Conservation (phyloP, 2,797 vertebrate species). For the Buphagus erythrorhynchus region DNA sequence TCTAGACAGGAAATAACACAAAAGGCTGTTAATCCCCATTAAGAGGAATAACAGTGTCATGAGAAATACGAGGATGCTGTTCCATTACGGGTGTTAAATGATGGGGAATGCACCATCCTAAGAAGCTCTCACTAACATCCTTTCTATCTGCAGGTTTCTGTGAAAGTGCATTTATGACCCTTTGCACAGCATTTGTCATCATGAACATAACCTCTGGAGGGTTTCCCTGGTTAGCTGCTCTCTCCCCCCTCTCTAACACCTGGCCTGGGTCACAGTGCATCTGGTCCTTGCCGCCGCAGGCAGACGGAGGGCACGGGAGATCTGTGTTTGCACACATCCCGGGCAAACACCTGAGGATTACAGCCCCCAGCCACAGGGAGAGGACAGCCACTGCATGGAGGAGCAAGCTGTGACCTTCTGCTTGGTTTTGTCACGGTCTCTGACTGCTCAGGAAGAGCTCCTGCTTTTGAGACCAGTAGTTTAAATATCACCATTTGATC, state of each 20-base stretch:
- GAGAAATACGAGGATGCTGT: slow-evolving; percentile 1
- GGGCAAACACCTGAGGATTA: neutral
- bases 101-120: slow-evolving; percentile 20
- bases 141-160: neutral
- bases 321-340: neutral
- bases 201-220: slow-evolving; percentile 21
- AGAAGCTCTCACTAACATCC: neutral
- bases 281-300: neutral
- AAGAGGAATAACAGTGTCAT: slow-evolving; percentile 47
- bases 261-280: neutral
- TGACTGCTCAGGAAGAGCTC: neutral
- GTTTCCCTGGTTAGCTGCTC: neutral
- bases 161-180: slow-evolving; percentile 32
- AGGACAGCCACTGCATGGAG: fast-evolving
- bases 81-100: slow-evolving; percentile 22
- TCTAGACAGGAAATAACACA: slow-evolving; percentile 10
- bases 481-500: slow-evolving; percentile 43
- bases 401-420: neutral
- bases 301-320: neutral
- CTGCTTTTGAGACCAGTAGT: neutral
- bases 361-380: neutral
- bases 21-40: slow-evolving; percentile 63
- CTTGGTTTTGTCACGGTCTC: neutral
- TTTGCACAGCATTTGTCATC: slow-evolving; percentile 13
- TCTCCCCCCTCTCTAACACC: neutral